These are phyloP conservation scores for Macrosteles quadrilineatus DNA, from an alignment of 1,140 invertebrate genomes.

Conservation along the genomic window DNA sequence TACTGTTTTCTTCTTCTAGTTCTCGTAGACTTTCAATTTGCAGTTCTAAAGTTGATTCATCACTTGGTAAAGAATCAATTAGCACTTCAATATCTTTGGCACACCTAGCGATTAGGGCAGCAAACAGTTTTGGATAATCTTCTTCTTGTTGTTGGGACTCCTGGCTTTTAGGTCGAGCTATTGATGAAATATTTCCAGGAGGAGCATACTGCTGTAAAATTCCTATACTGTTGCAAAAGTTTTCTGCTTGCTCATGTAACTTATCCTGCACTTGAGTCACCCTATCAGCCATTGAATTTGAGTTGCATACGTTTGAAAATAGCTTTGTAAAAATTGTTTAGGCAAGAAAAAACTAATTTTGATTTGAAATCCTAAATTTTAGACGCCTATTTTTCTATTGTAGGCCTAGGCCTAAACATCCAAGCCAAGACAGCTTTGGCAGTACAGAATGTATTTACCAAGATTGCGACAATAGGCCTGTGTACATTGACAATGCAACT, in stretches of 20 bases:
- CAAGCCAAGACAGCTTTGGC: too few relatives aligned
- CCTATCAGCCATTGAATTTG: slow-evolving; percentile 2
- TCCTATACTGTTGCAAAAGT: slow-evolving; percentile 96
- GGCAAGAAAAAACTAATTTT: too few relatives aligned
- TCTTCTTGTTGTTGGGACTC: slow-evolving; percentile 57
- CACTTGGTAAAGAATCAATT: slow-evolving; percentile 94
- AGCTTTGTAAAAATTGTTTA: too few relatives aligned
- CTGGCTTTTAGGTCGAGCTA: slow-evolving; percentile 71
- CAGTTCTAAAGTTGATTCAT: slow-evolving; percentile 90
- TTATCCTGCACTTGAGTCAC: neutral
- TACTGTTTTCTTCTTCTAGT: slow-evolving; percentile 89
- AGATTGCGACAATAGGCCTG: too few relatives aligned
- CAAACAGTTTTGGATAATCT: slow-evolving; percentile 74
- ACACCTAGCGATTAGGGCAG: slow-evolving; percentile 75
- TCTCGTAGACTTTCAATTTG: slow-evolving; percentile 85
- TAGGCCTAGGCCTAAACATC: too few relatives aligned
- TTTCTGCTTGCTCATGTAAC: slow-evolving; percentile 85
- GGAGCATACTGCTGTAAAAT: slow-evolving; percentile 92
- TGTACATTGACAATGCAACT: too few relatives aligned
- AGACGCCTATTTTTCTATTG: too few relatives aligned
- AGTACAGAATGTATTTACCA: too few relatives aligned
- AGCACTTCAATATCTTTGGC: slow-evolving; percentile 97
- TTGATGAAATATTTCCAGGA: slow-evolving; percentile 80
- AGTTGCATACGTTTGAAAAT: too few relatives aligned
- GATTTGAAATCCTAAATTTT: too few relatives aligned